Percentiles rank a stretch among this genome's conserved stretches.
These are phyloP conservation scores for Isichthys henryi DNA, from an alignment of 2,113 vertebrate genomes.

Conservation along the genomic window DNA sequence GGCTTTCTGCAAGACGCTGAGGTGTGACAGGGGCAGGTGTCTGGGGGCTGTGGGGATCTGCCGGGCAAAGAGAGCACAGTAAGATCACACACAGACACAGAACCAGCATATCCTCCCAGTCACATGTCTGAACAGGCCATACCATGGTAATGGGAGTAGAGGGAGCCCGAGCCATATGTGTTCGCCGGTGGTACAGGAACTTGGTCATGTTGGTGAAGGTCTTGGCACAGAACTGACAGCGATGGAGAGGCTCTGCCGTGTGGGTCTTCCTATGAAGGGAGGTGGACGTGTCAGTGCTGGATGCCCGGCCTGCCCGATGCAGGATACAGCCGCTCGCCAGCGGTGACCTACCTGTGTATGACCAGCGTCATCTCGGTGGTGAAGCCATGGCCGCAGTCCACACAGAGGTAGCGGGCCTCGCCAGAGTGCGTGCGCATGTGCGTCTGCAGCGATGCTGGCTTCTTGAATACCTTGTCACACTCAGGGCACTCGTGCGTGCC, in stretches of 20 bases:
- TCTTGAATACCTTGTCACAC: conserved; percentile 83
- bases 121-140: conserved; percentile 42
- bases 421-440: conserved; percentile 78
- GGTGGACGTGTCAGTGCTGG: background rate
- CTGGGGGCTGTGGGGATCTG: conserved; percentile 48
- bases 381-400: conserved; percentile 80
- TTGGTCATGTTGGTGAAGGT: conserved; percentile 92
- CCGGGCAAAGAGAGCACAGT: conserved; percentile 45
- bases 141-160: conserved; percentile 30
- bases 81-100: conserved; percentile 30
- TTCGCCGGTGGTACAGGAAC: conserved; percentile 83
- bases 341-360: conserved; percentile 62
- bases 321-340: background rate
- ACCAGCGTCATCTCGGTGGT: conserved; percentile 81
- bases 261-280: conserved; percentile 66
- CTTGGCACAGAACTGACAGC: conserved; percentile 77
- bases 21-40: conserved; percentile 45
- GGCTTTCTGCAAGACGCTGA: conserved; percentile 45
- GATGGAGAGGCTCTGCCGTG: conserved; percentile 75
- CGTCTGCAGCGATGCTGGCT: conserved; percentile 70
- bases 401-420: conserved; percentile 75
- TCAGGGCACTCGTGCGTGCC: conserved; percentile 74
- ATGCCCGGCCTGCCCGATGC: background rate
- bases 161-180: conserved; percentile 58
- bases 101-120: conserved; percentile 11